These are phyloP conservation scores for Siderastrea radians DNA, from an alignment of 92 coral and sea anemone species.

Conservation along the genomic window DNA sequence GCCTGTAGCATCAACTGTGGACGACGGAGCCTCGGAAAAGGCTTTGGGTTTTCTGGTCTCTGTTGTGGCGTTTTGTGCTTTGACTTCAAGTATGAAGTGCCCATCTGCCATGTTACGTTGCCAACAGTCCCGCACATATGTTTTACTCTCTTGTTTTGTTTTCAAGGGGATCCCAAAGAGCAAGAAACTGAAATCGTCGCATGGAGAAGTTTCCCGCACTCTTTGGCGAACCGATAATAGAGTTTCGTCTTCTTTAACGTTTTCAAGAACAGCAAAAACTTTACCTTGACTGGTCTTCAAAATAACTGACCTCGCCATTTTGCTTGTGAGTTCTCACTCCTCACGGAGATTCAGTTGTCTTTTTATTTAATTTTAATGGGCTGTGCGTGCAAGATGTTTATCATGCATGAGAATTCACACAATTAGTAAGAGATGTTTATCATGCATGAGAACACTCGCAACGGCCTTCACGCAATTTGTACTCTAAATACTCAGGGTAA, in stretches of 20 bases:
- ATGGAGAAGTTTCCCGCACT: not conserved
- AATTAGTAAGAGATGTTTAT: too few species aligned
- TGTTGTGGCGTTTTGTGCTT: not conserved
- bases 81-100: not conserved
- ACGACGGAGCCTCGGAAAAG: not conserved
- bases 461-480: too few species aligned
- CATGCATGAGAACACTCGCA: too few species aligned
- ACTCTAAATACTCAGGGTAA: too few species aligned
- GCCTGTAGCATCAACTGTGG: not conserved
- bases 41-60: not conserved
- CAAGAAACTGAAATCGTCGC: not conserved
- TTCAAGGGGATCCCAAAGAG: not conserved
- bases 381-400: too few species aligned
- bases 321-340: not conserved
- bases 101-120: not conserved
- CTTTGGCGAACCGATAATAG: not conserved
- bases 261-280: not conserved
- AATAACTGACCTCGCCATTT: not conserved
- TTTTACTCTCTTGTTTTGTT: not conserved
- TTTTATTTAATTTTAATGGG: too few species aligned
- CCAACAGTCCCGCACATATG: not conserved
- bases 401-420: too few species aligned
- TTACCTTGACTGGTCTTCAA: not conserved
- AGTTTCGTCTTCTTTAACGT: not conserved
- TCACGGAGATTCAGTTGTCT: too few species aligned